Evolutionary conservation across 2,888 invertebrate species (phyloP).

Genomic region (Papilio gigon): DNA sequence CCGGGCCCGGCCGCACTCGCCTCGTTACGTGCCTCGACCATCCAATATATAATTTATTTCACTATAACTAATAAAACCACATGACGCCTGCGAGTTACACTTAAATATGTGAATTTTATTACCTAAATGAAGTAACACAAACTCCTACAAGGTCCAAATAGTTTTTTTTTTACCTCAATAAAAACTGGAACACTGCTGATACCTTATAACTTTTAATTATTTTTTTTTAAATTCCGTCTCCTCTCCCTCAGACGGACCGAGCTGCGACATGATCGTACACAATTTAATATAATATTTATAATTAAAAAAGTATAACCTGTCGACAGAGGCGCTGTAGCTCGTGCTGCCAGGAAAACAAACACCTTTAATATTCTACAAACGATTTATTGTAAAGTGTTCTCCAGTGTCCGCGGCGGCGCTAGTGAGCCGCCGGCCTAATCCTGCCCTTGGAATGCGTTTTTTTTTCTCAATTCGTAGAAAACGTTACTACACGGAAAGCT

Average conservation of each 20-base stretch:
- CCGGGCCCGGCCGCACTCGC: conserved; percentile 35
- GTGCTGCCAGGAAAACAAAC: conserved; percentile 11
- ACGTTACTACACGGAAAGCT: conserved; percentile 48
- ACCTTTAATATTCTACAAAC: conserved; percentile 6
- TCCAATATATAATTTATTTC: conserved; percentile 27
- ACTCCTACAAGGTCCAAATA: conserved; percentile 11
- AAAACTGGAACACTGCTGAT: neutral
- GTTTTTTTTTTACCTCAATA: too few relatives aligned
- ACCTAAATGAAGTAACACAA: conserved; percentile 17
- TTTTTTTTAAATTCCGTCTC: neutral
- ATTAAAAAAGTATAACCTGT: conserved; percentile 8
- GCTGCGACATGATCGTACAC: conserved; percentile 14
- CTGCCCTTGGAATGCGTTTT: conserved; percentile 65
- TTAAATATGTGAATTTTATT: conserved; percentile 24
- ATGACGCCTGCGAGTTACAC: conserved; percentile 20
- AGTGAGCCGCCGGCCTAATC: conserved; percentile 8
- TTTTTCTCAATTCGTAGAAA: conserved; percentile 43
- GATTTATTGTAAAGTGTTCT: conserved; percentile 4
- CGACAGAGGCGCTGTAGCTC: conserved; percentile 4
- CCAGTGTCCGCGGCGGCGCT: neutral
- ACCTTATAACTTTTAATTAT: conserved; percentile 2
- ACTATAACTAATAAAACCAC: conserved; percentile 34
- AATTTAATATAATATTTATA: conserved; percentile 8
- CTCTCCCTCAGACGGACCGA: conserved; percentile 12
- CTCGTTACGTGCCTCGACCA: conserved; percentile 21